Base-by-base conservation (phyloP, 1,140 invertebrate genomes). In the Panagrolaimus sp. region DNA sequence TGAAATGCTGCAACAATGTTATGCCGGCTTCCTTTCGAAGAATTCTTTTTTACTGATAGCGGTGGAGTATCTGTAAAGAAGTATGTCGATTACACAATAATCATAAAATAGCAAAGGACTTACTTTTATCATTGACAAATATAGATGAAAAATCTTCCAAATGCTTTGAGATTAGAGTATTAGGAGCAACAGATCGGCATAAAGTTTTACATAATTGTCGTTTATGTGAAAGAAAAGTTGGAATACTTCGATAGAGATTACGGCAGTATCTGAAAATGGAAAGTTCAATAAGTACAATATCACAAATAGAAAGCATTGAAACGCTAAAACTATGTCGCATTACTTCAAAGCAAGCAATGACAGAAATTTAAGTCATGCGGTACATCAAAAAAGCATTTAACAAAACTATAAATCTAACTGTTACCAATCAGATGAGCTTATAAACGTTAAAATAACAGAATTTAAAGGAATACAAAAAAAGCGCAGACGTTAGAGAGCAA, bases 181-280 rank as follows among this genome's bases (percentile, higher is more conserved):
- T 21, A 4, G 63, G 17, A 55, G n/a, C 1, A 47, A 43, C 46
- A 28, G 17, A 55, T n/a, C 67, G 43, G 48, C 21, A 68, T 4
- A 68, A 14, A 17, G 67, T 62, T 21, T 44, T 52, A 26, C 68
- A 70, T 9, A 21, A 26, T 10, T 21, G 32, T 32, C 68, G 64
- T 26, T 70, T 70, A 65, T 70, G 68, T 12, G 68, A 70, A 24
- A 70, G 4, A 43, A 70, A 67, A 26, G 46, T 47, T 10, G 45
- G 10, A 15, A 70, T 45, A 14, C 65, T 63, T 9, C 68, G 68
- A 44, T 68, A 70, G 3, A 70, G 15, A n/a, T 70, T 48, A 28
- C 43, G 55, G 46, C 71, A 71, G 43, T 21, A 65, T 63, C 71
- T 72, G 21, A 73, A 73, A 47, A 46, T 8, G 5, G 1, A 58